A percentile compares a stretch with the other conserved stretches of the same genome.
phyloP scores from a whole-genome alignment of 2,888 invertebrate species.

The Apoderus coryli region DNA sequence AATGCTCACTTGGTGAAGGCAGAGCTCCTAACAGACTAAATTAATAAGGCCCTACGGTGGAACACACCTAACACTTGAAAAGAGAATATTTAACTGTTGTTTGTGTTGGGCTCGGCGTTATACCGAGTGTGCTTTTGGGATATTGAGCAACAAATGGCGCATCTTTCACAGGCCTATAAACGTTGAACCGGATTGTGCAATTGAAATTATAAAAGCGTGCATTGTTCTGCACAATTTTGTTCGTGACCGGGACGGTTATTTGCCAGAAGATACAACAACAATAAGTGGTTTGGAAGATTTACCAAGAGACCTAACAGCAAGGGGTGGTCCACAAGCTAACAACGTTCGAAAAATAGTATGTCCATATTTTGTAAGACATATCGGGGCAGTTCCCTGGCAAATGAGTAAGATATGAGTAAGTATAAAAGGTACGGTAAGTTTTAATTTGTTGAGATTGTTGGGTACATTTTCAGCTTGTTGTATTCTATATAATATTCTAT shows the following conservation, averaged over 20 bases:
- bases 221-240: constrained; percentile 17
- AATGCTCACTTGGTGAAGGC: too few species aligned
- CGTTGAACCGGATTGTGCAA: constrained; percentile 16
- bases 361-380: too few species aligned
- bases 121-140: constrained; percentile 19
- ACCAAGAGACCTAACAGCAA: too few species aligned
- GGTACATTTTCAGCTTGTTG: too few species aligned
- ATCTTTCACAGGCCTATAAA: constrained; percentile 19
- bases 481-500: too few species aligned
- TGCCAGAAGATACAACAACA: constrained; percentile 11
- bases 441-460: too few species aligned
- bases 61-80: constrained; percentile 10
- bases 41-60: constrained; percentile 15
- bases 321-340: too few species aligned
- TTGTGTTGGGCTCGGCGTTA: constrained; percentile 17
- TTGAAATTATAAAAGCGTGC: constrained; percentile 19
- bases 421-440: too few species aligned
- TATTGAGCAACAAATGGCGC: constrained; percentile 20
- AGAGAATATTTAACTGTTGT: constrained; percentile 15
- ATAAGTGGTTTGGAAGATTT: constrained; percentile 2
- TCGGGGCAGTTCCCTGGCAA: too few species aligned
- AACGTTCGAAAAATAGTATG: too few species aligned
- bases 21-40: too few species aligned
- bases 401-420: too few species aligned
- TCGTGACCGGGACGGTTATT: constrained; percentile 14